Evolutionary conservation across 2,113 vertebrate species (phyloP).

Genomic region (Alces alces): DNA sequence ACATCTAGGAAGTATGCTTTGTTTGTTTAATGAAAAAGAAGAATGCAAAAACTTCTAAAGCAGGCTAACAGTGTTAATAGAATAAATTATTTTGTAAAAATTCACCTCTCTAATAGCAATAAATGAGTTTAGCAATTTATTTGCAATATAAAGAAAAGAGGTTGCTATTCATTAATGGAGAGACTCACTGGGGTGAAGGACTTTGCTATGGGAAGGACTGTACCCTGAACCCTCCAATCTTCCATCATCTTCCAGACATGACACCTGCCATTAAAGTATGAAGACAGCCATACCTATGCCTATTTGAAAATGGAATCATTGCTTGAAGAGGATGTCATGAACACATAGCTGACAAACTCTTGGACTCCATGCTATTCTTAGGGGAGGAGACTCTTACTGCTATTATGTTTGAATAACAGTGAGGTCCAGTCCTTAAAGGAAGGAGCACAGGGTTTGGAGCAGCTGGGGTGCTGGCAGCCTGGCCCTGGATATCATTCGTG

Average conservation of each 20-base stretch:
- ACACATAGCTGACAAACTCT: background rate
- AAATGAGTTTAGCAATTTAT: constrained; percentile 5
- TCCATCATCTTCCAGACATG: background rate
- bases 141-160: background rate
- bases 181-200: background rate
- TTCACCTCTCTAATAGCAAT: background rate
- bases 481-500: background rate
- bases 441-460: background rate
- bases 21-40: constrained; percentile 40
- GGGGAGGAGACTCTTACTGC: background rate
- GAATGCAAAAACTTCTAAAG: constrained; percentile 47
- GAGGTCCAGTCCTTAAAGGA: background rate
- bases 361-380: background rate
- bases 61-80: constrained; percentile 10
- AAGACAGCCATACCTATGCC: background rate
- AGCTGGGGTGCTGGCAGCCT: background rate
- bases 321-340: background rate
- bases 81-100: constrained; percentile 6
- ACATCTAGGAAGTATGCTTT: background rate
- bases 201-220: background rate
- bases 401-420: background rate
- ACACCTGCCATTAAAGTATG: background rate
- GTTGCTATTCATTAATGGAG: background rate
- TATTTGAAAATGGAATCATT: background rate
- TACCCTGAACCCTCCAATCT: background rate